A percentile compares a stretch with the other conserved stretches of the same genome.
phyloP scores from a whole-genome alignment of 2,113 vertebrate genomes.

The Narcine bancroftii region DNA sequence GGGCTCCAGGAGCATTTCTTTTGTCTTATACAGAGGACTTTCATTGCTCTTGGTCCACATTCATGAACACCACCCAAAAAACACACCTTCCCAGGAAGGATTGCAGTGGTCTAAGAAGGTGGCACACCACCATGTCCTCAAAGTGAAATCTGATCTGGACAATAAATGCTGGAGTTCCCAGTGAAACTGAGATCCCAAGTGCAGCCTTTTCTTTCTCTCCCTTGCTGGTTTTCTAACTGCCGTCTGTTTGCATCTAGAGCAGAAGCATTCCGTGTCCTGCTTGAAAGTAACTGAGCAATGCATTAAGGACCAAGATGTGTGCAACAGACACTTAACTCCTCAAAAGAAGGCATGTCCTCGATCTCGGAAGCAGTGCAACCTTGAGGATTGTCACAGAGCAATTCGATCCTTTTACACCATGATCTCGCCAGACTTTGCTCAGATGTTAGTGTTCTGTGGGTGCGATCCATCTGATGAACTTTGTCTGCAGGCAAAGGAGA shows the following conservation, averaged over 20 bases:
- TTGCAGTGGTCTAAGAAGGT: no score
- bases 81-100: no score
- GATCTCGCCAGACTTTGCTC: constrained; percentile 64
- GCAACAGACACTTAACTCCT: constrained; percentile 65
- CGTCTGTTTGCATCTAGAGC: constrained; percentile 51
- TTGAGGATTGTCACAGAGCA: constrained; percentile 60
- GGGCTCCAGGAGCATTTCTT: neutral
- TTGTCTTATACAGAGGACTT: neutral
- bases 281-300: constrained; percentile 61
- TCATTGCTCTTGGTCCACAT: no score
- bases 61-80: no score
- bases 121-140: no score
- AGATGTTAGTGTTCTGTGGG: constrained; percentile 74
- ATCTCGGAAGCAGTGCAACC: constrained; percentile 53
- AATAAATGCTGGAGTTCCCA: no score
- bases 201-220: no score
- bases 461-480: constrained; percentile 61
- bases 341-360: constrained; percentile 65
- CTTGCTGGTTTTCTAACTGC: neutral
- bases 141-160: no score
- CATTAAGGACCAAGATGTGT: constrained; percentile 60
- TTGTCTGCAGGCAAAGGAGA: constrained; percentile 59
- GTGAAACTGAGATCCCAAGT: no score
- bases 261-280: constrained; percentile 56
- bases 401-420: constrained; percentile 63